Percentiles rank a stretch among this genome's conserved stretches.
Evolutionary conservation across 2,113 vertebrate species (phyloP).

Genomic region (Agapornis roseicollis): DNA sequence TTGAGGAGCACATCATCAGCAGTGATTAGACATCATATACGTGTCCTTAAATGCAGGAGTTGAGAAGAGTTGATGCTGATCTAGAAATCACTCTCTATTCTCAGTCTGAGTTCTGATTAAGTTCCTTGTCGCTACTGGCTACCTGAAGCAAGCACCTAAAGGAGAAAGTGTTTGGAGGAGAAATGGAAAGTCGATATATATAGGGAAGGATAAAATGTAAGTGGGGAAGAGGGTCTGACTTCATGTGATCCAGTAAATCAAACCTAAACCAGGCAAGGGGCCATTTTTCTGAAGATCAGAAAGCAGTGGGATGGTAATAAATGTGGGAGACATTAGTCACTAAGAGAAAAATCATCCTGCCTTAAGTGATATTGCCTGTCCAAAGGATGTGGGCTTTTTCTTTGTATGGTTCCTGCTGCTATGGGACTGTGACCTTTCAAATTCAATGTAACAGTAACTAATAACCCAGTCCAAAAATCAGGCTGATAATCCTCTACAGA

Average conservation of each 20-base stretch:
- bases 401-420: background rate
- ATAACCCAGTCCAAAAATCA: background rate
- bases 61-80: background rate
- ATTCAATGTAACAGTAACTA: background rate
- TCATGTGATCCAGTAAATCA: background rate
- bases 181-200: background rate
- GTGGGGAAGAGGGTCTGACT: background rate
- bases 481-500: background rate
- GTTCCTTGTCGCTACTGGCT: background rate
- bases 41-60: background rate
- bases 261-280: background rate
- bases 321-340: background rate
- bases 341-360: background rate
- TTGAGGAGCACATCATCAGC: background rate
- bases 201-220: background rate
- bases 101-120: background rate
- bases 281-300: background rate
- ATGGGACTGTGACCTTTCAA: background rate
- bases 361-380: background rate
- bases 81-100: background rate
- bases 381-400: background rate
- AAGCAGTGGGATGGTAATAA: background rate
- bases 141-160: background rate
- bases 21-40: accelerated
- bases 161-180: background rate